Percentiles rank a stretch among this genome's conserved stretches.
Evolutionary conservation across 2,113 vertebrate genomes (phyloP).

Genomic region (Odobenus rosmarus): DNA sequence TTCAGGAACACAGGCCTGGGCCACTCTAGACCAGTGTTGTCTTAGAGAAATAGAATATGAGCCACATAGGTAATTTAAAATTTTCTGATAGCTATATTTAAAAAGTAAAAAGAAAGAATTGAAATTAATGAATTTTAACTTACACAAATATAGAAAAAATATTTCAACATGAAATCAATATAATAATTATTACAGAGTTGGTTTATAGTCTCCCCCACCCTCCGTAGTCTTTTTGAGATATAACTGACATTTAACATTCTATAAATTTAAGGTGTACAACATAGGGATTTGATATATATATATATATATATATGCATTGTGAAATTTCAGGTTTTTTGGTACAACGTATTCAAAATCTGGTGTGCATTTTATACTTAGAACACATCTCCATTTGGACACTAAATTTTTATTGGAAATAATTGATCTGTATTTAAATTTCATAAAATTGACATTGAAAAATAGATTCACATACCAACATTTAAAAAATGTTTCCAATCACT

Average conservation of each 20-base stretch:
- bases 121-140: not conserved
- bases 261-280: not conserved
- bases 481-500: not conserved
- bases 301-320: not conserved
- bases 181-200: not conserved
- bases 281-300: not conserved
- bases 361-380: not conserved
- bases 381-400: not conserved
- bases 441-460: not conserved
- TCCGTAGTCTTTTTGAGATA: not conserved
- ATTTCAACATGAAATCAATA: not conserved
- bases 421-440: not conserved
- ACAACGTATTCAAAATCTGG: not conserved
- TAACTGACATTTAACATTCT: not conserved
- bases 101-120: not conserved
- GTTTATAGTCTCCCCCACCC: not conserved
- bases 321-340: not conserved
- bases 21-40: not conserved
- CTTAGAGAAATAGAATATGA: not conserved
- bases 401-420: not conserved
- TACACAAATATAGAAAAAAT: not conserved
- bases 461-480: not conserved
- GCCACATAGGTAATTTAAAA: not conserved
- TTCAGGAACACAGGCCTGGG: not conserved
- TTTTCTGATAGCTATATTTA: not conserved